Base-by-base conservation (phyloP, 2,113 vertebrate genomes). In the Meleagris gallopavo region DNA sequence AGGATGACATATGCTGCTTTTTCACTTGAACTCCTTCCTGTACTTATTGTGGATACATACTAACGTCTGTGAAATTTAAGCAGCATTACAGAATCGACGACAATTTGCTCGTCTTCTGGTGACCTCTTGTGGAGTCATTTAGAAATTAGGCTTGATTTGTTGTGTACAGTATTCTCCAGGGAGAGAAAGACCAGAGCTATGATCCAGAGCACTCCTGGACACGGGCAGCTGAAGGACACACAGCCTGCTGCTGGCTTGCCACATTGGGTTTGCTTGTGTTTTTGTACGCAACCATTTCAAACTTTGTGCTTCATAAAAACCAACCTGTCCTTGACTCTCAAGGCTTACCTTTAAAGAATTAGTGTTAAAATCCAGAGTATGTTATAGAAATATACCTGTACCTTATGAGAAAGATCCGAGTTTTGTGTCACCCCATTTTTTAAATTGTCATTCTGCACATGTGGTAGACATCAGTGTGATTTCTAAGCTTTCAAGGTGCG, bases 391-490 rank as follows among this genome's bases (percentile, higher is more conserved):
- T 81, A 24, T 61, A 82, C 48, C 75, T 62, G 75, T 78, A 69
- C 57, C 77, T 83, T 80, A 62, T 52, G 65, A 67, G 91, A 91
- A 88, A 88, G 91, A 76, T 83, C 86, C 62, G 66, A 90, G 85
- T 82, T 60, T 95, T 82, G 87, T 76, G 79, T 94, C 91, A 96
- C 64, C 45, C 80, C 46, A 93, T 90, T 95, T 96, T 95, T 96
- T 97, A 97, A 67, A 79, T 50, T 84, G 95, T 96, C 55, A 5
- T 86, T 78, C 89, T 76, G 88, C 77, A 95, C 97, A 97, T 97
- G 97, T 98, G 97, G 94, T 96, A 97, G 95, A 82, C 97, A 98
- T 96, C 95, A 95, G 91, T 48, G 77, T 82, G 89, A 73, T 70
- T 83, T 88, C 76, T 6, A 41, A 90, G 83, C 88, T 87, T 90